Base-by-base conservation (phyloP, 1,140 invertebrate genomes). In the Aphelenchoides besseyi region DNA sequence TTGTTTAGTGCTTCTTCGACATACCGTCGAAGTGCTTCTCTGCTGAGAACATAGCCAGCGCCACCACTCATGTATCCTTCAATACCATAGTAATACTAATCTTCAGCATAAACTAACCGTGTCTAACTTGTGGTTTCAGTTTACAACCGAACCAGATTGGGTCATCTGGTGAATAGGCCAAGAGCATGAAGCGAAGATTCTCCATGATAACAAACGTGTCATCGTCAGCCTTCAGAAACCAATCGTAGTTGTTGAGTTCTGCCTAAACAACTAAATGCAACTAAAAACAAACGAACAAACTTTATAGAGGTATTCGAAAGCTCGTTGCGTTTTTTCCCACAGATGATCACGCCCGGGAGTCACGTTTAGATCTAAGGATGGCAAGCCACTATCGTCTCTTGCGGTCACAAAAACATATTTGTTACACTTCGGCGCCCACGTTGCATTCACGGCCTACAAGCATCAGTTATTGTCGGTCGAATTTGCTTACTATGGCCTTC, bases 371-470 rank as follows among this genome's bases (percentile, higher is more conserved):
- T 81, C 82, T 37, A 88, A 74, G 3, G 84, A 72, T n/a, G 86
- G 86, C 32, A 88, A 74, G 28, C 64, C 67, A 33, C 55, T 59
- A 8, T 59, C 55, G 5, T 59, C 3, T 28, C 2, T 23, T 69
- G 33, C 12, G 48, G 83, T 79, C n/a, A 84, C 76, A 67, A 68
- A 77, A 9, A 48, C n/a, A 68, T 80, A 71, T 35, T 73, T 90
- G 82, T 95, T 95, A 83, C 94, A 97, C 18, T 93, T 87, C 82
- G 90, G 90, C 0, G 92, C 94, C 95, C 95, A 98, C 0, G 95
- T 97, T 94, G 92, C n/a, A 88, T 88, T 0, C 94, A 93, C 85
- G 92, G 94, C 70, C 23, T 23, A n/a, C 29, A 12, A 12, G 18
- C 29, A 12, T 28, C 32, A n/a, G 12, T 33, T 23, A 16, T 59